Evolutionary conservation across 2,797 vertebrate genomes (phyloP).

Genomic region (Ctenochaetus hawaiiensis): DNA sequence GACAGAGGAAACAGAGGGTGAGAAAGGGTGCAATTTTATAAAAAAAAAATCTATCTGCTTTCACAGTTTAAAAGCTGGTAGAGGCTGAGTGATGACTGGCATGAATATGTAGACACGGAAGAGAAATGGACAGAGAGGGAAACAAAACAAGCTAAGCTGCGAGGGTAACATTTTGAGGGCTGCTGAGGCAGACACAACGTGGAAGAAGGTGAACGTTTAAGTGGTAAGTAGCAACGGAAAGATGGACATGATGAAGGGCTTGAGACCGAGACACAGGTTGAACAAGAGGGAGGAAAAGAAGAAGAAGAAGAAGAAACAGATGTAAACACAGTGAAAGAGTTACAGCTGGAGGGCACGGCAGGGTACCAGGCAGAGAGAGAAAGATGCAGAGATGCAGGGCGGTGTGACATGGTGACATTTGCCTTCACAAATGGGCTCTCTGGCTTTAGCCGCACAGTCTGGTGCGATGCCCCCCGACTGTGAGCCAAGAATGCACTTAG

Average conservation of each 20-base stretch:
- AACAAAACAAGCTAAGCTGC: constrained; percentile 44
- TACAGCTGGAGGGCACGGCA: constrained; percentile 75
- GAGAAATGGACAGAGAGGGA: constrained; percentile 49
- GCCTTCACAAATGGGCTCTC: constrained; percentile 93
- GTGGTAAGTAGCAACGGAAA: constrained; percentile 48
- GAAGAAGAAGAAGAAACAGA: constrained; percentile 60
- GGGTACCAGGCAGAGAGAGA: constrained; percentile 79
- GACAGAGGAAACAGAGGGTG: constrained; percentile 42
- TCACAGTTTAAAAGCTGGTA: constrained; percentile 48
- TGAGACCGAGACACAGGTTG: constrained; percentile 80
- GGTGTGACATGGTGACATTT: constrained; percentile 90
- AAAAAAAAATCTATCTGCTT: constrained; percentile 43
- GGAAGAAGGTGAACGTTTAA: constrained; percentile 37
- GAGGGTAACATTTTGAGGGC: constrained; percentile 48
- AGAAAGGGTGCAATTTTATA: constrained; percentile 37
- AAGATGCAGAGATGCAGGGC: constrained; percentile 88
- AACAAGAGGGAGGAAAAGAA: constrained; percentile 33
- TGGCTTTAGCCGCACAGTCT: constrained; percentile 91
- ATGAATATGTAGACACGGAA: constrained; percentile 32
- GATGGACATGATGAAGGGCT: constrained; percentile 87
- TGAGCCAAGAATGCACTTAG: constrained; percentile 99
- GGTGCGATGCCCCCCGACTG: constrained; percentile 87
- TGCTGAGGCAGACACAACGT: constrained; percentile 52
- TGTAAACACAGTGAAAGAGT: constrained; percentile 72
- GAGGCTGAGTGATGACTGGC: constrained; percentile 57